These are phyloP conservation scores for Agapetus fuscipes DNA, from an alignment of 2,888 invertebrate genomes.

Conservation along the genomic window DNA sequence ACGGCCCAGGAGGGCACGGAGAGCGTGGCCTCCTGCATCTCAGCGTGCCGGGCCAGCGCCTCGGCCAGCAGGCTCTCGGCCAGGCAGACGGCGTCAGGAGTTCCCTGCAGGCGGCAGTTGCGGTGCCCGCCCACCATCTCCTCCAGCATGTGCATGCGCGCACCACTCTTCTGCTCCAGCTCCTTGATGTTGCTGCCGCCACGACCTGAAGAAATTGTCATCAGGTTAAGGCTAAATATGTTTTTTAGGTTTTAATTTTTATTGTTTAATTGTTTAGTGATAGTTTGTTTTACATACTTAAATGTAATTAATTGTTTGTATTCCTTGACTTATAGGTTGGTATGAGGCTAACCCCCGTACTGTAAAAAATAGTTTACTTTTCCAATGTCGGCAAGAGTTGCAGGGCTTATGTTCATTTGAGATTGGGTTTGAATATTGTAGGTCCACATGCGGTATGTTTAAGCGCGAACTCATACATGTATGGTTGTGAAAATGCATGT, in stretches of 20 bases:
- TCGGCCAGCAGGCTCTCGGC: constrained; percentile 65
- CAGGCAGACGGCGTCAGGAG: constrained; percentile 51
- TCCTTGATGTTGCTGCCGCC: constrained; percentile 67
- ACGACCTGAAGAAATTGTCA: constrained; percentile 43
- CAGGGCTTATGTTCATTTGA: too few species aligned
- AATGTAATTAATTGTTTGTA: background rate
- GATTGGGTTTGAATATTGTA: too few species aligned
- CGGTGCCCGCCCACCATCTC: constrained; percentile 49
- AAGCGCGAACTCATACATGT: too few species aligned
- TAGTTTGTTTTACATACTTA: background rate
- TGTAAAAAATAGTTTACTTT: too few species aligned
- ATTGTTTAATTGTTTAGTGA: background rate
- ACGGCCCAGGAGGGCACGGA: constrained; percentile 56
- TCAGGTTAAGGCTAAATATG: too few species aligned
- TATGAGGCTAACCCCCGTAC: too few species aligned
- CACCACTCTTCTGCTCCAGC: constrained; percentile 63
- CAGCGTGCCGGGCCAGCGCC: constrained; percentile 59
- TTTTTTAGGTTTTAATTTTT: too few species aligned
- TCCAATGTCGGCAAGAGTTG: too few species aligned
- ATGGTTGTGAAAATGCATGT: too few species aligned
- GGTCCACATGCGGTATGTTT: too few species aligned
- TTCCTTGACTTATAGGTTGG: background rate
- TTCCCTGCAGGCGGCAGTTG: constrained; percentile 63
- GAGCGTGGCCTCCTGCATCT: constrained; percentile 55
- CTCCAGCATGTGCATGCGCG: constrained; percentile 36